These are phyloP conservation scores for Sporophila hypoxantha DNA, from an alignment of 2,113 vertebrate genomes.

Conservation along the genomic window DNA sequence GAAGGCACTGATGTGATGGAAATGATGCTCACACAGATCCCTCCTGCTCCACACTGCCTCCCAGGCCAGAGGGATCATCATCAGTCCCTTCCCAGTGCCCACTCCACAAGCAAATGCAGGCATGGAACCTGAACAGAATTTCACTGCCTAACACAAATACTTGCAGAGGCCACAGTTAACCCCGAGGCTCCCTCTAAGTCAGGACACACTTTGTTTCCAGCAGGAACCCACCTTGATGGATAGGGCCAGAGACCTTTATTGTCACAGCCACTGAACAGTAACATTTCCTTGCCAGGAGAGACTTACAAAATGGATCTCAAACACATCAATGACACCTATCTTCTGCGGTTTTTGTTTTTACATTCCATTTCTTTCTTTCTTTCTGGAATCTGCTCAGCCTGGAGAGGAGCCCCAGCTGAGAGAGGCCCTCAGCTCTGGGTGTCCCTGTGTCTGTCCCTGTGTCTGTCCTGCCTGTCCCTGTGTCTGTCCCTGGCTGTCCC, in stretches of 20 bases:
- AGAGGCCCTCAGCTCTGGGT: not conserved
- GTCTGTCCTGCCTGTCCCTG: not conserved
- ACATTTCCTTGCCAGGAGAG: not conserved
- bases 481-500: not conserved
- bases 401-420: not conserved
- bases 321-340: not conserved
- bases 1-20: not conserved
- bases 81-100: not conserved
- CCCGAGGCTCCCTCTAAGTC: not conserved
- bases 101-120: not conserved
- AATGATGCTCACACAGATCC: not conserved
- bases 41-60: rapidly evolving
- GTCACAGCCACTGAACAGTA: not conserved
- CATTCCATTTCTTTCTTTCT: not conserved
- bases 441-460: too few species aligned
- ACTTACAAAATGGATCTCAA: not conserved
- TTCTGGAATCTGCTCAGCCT: not conserved
- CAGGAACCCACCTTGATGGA: too few species aligned
- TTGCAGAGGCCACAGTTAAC: not conserved
- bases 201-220: too few species aligned
- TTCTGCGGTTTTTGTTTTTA: not conserved
- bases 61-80: not conserved
- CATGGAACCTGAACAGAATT: not conserved
- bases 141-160: not conserved
- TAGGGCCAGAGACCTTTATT: not conserved